Percentiles rank a stretch among this genome's conserved stretches.
These are phyloP conservation scores for Ischnura elegans DNA, from an alignment of 2,888 invertebrate species.

Conservation along the genomic window DNA sequence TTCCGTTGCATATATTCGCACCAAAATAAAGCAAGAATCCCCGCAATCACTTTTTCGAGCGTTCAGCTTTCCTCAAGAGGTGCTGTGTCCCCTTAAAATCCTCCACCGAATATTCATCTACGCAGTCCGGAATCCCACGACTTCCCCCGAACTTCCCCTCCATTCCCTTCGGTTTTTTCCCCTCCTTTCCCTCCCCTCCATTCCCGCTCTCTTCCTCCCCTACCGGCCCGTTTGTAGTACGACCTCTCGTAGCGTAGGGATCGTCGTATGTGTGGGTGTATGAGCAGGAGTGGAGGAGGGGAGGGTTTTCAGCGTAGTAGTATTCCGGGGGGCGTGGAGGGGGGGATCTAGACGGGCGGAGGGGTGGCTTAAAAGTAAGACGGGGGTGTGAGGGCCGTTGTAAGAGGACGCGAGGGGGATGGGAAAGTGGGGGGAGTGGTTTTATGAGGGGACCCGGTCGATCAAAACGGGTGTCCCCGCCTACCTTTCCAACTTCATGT, in stretches of 20 bases:
- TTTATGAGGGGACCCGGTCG: conserved; percentile 49
- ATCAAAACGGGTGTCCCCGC: conserved; percentile 33
- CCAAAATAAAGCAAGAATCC: no score
- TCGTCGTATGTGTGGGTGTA: conserved; percentile 13
- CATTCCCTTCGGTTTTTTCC: neutral
- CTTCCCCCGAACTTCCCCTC: neutral
- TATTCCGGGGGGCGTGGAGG: conserved; percentile 9
- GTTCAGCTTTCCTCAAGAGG: conserved; percentile 11
- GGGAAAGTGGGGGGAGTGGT: neutral
- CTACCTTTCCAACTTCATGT: neutral
- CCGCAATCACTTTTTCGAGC: no score
- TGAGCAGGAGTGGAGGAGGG: neutral
- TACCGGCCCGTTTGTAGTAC: conserved; percentile 8
- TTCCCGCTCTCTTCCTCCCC: neutral
- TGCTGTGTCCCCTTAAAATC: neutral
- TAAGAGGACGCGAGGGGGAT: neutral
- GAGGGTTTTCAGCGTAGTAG: conserved; percentile 58
- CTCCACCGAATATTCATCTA: neutral
- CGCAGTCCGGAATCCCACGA: neutral
- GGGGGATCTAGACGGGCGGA: neutral
- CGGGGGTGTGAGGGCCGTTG: conserved; percentile 17
- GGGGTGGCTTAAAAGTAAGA: conserved; percentile 9
- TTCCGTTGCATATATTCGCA: no score
- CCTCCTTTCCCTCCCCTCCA: neutral
- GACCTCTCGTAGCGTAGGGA: conserved; percentile 60